These are phyloP conservation scores for Halisarca cf. caerulea DNA, from an alignment of 37 sponge, comb jelly and placozoan species.

Conservation along the genomic window DNA sequence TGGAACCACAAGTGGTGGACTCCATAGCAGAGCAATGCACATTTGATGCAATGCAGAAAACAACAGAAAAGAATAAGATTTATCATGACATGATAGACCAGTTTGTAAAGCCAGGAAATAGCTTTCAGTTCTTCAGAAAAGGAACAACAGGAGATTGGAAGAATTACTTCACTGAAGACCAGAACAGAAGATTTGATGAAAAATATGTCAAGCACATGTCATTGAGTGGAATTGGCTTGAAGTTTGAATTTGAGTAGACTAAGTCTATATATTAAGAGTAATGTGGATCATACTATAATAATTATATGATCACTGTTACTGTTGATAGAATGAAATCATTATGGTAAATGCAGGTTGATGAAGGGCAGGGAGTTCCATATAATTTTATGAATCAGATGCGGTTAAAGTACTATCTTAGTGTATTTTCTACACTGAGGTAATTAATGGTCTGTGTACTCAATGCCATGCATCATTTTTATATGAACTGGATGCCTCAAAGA, in stretches of 20 bases:
- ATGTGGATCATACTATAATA: too few relatives aligned
- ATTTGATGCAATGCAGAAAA: conserved; percentile 52
- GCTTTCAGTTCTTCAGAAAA: conserved; percentile 32
- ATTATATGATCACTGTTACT: too few relatives aligned
- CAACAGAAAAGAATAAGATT: conserved; percentile 28
- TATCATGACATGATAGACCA: neutral
- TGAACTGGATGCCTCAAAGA: too few relatives aligned
- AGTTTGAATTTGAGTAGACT: conserved; percentile 40
- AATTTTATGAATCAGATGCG: too few relatives aligned
- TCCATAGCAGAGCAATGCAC: conserved; percentile 18
- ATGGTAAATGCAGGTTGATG: too few relatives aligned
- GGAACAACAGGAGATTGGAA: conserved; percentile 64
- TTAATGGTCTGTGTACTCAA: too few relatives aligned
- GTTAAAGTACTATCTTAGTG: too few relatives aligned
- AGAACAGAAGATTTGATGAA: conserved; percentile 34
- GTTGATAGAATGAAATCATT: too few relatives aligned
- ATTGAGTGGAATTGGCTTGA: conserved; percentile 22
- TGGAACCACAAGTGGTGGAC: conserved; percentile 28
- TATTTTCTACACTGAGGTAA: too few relatives aligned
- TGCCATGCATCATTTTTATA: too few relatives aligned
- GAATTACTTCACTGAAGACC: conserved; percentile 49
- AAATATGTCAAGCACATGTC: conserved; percentile 31
- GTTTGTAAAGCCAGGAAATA: neutral
- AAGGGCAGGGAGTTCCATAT: too few relatives aligned
- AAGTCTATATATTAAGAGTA: too few relatives aligned